Conservation (phyloP, 2,888 invertebrate species). For the Agapostemon virescens region DNA sequence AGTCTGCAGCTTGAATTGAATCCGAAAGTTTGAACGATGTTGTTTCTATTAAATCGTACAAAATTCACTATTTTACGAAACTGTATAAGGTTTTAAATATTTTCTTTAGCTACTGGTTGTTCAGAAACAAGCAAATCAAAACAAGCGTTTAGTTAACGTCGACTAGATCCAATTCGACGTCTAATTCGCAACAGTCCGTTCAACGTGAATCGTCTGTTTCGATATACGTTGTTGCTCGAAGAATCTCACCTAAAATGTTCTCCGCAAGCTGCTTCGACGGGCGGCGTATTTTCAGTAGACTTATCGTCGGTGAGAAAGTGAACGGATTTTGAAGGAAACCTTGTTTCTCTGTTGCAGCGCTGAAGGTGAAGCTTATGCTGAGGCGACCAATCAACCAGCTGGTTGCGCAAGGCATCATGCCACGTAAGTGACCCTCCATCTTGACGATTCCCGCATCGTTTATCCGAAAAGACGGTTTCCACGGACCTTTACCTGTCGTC, state of each 20-base stretch:
- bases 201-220: no score
- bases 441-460: not conserved
- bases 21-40: no score
- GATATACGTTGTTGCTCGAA: not conserved
- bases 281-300: not conserved
- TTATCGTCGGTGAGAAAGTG: constrained; percentile 12
- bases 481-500: not conserved
- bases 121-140: no score
- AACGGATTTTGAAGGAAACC: constrained; percentile 28
- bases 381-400: constrained; percentile 96
- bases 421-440: constrained; percentile 90
- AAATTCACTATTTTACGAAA: no score
- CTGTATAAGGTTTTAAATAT: no score
- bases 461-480: not conserved
- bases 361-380: constrained; percentile 98
- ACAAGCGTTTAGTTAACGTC: no score
- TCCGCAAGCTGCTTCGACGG: no score
- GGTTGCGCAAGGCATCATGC: constrained; percentile 98
- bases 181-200: no score
- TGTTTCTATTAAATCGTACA: no score
- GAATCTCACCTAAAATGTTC: not conserved
- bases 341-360: constrained; percentile 86
- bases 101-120: no score
- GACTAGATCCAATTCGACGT: not conserved
- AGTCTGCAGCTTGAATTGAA: no score